Percentiles rank a stretch among this genome's conserved stretches.
Conservation (phyloP, 2,113 vertebrate genomes). For the Microtus pennsylvanicus region DNA sequence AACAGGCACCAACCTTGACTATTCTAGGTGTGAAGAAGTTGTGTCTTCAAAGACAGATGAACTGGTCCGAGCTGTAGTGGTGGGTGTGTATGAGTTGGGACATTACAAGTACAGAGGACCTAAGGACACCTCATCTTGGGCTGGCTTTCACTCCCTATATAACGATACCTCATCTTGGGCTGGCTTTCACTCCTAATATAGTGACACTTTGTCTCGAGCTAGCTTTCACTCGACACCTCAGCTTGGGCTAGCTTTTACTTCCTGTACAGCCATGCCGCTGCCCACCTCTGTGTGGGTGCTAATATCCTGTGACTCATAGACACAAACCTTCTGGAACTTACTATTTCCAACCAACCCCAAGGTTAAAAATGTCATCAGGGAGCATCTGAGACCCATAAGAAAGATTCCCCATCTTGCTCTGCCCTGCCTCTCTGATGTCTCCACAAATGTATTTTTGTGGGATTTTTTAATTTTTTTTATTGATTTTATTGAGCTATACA, state of each 20-base stretch:
- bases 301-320: neutral
- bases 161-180: neutral
- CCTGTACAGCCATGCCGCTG: neutral
- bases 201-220: no score
- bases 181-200: neutral
- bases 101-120: neutral
- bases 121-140: neutral
- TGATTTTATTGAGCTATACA: no score
- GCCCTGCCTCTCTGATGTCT: neutral
- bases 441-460: neutral
- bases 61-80: neutral
- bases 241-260: neutral
- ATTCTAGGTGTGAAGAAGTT: neutral
- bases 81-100: neutral
- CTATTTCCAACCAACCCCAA: neutral
- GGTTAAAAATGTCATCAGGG: neutral
- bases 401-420: neutral
- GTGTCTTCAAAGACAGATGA: neutral
- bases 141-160: neutral
- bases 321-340: neutral
- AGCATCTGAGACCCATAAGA: neutral
- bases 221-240: neutral
- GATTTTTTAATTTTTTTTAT: no score
- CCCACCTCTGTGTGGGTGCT: neutral
- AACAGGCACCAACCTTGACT: constrained; percentile 6